A percentile compares a stretch with the other conserved stretches of the same genome.
These are phyloP conservation scores for Dryadula phaetusa DNA, from an alignment of 2,888 invertebrate species.

Conservation along the genomic window DNA sequence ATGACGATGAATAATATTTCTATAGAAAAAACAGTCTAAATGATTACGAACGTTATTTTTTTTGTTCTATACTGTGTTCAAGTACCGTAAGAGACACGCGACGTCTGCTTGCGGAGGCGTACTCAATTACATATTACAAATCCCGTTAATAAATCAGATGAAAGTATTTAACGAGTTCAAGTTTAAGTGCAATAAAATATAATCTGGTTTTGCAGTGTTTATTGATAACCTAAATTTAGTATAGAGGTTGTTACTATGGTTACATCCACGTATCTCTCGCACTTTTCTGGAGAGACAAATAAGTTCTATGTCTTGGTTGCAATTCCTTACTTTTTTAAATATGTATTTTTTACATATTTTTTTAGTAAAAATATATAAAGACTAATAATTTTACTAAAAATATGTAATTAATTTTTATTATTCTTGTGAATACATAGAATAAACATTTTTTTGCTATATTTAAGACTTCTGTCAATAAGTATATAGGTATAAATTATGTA, in stretches of 20 bases:
- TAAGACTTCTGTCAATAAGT: no score
- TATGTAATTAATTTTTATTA: no score
- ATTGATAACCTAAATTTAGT: not conserved
- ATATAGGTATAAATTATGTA: no score
- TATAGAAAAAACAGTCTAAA: not conserved
- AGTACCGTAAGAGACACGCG: slow-evolving; percentile 38
- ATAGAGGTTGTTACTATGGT: not conserved
- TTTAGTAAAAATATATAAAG: no score
- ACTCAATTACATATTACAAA: slow-evolving; percentile 36
- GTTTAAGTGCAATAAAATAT: slow-evolving; percentile 35
- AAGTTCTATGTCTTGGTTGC: no score
- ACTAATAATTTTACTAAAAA: no score
- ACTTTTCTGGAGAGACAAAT: no score
- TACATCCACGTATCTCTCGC: not conserved
- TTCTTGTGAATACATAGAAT: no score
- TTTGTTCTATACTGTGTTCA: slow-evolving; percentile 20
- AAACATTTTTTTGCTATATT: no score
- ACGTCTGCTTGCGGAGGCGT: slow-evolving; percentile 31
- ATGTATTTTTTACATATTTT: no score
- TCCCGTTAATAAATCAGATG: slow-evolving; percentile 43
- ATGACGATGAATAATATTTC: not conserved
- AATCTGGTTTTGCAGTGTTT: slow-evolving; percentile 36
- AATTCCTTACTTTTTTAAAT: no score
- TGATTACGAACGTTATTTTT: slow-evolving; percentile 2
- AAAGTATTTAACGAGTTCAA: slow-evolving; percentile 42